Conservation (phyloP, 92 coral and sea anemone species). For the Porites cylindrica region DNA sequence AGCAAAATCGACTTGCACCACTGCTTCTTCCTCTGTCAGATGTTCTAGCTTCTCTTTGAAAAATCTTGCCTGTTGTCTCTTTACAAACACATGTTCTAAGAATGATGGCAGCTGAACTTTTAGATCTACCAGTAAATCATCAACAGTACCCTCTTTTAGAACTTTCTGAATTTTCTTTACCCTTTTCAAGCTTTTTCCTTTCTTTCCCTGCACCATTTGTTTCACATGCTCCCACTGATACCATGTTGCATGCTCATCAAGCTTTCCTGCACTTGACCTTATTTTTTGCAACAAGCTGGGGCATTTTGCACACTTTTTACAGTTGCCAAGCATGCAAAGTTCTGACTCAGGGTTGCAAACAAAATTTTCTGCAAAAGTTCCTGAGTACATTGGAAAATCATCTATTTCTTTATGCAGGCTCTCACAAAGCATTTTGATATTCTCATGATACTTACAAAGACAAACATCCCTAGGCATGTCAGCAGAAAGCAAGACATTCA, state of each 20-base stretch:
- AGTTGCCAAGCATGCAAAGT: conserved; percentile 74
- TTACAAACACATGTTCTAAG: conserved; percentile 50
- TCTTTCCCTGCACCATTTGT: conserved; percentile 14
- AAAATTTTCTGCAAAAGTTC: conserved; percentile 59
- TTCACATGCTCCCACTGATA: conserved; percentile 66
- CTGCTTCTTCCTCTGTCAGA: conserved; percentile 55
- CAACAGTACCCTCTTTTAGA: conserved; percentile 50
- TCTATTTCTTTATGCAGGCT: conserved; percentile 39
- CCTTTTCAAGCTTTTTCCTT: conserved; percentile 13
- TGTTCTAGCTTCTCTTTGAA: conserved; percentile 56
- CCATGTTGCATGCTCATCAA: conserved; percentile 40
- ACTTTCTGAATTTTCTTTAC: conserved; percentile 43
- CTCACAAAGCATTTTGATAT: conserved; percentile 50
- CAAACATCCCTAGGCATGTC: conserved; percentile 60
- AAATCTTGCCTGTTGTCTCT: conserved; percentile 64
- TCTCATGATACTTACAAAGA: no score
- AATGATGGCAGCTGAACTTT: conserved; percentile 31
- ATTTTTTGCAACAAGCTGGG: not conserved
- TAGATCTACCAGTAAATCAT: conserved; percentile 23
- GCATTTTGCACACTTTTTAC: conserved; percentile 47
- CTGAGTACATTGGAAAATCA: conserved; percentile 60
- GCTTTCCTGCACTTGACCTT: conserved; percentile 1
- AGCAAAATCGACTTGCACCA: conserved; percentile 76
- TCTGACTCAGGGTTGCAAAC: conserved; percentile 72
- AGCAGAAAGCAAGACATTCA: conserved; percentile 52